Percentiles rank a stretch among this genome's conserved stretches.
These are phyloP conservation scores for Choloepus didactylus DNA, from an alignment of 2,797 vertebrate genomes.

Conservation along the genomic window DNA sequence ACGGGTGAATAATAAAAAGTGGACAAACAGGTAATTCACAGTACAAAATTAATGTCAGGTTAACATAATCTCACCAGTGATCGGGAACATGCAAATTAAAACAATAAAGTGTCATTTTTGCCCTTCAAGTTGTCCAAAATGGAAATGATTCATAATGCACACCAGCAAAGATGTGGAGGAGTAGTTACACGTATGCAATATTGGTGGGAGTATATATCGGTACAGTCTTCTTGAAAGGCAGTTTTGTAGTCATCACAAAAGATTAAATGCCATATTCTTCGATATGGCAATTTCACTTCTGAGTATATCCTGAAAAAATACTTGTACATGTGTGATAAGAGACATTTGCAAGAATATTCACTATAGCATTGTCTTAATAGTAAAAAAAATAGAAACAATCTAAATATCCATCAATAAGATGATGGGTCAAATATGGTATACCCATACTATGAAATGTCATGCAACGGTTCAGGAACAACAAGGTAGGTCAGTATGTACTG, in stretches of 20 bases:
- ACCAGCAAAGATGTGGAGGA: neutral
- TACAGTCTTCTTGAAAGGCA: neutral
- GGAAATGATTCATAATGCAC: neutral
- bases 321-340: neutral
- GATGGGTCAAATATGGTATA: too few relatives aligned
- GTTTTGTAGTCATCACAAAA: neutral
- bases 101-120: slow-evolving; percentile 1
- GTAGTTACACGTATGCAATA: neutral
- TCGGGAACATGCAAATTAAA: neutral
- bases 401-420: too few relatives aligned
- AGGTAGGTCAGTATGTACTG: too few relatives aligned
- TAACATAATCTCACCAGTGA: neutral
- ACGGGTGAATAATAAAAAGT: neutral
- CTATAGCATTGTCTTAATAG: neutral
- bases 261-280: neutral
- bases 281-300: neutral
- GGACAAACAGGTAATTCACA: neutral
- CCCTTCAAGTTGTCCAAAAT: neutral
- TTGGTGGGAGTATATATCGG: neutral
- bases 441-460: too few relatives aligned
- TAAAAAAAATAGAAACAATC: too few relatives aligned
- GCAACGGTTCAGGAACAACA: too few relatives aligned
- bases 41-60: slow-evolving; percentile 2
- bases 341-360: neutral
- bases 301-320: neutral